Evolutionary conservation across 2,113 vertebrate species (phyloP), one percentile per base, ranked within the genome.

Genomic region (Odocoileus hemionus): DNA sequence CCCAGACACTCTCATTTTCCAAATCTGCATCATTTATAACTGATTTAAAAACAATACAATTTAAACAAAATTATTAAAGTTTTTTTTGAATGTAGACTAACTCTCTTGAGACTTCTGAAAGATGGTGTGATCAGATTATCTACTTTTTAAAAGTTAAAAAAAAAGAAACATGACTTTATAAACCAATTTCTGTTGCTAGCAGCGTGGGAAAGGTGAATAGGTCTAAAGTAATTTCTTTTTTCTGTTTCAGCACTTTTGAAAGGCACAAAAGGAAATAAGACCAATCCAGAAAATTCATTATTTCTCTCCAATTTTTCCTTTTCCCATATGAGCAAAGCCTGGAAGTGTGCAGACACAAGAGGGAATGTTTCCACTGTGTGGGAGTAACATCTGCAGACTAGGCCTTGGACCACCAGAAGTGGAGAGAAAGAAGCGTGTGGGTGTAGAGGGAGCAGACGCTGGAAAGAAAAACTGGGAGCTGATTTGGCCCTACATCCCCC

Each of bases 351-450:
- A 89, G 89, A 96, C 90, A 60, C 95, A 91, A 94, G 67, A 96
- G 97, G 97, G 95, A 97, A 90, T 83, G 97, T 90, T 89, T 97
- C 55, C 89, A 96, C 86, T 96, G 97, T 97, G 97, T 97, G 97
- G 98, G 97, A 97, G 96, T 94, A 97, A 98, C 98, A 98, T 97
- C 98, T 98, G 98, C 92, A 76, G 60, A 36, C 33, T 12, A 33
- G 88, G 13, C 45, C 45, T 17, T 33, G 96, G 96, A 92, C 82
- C 98, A 98, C 96, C 36, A 13, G 30, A 92, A 96, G 70, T 50
- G 57, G 45, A 85, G 91, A 92, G 86, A 54, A 1, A 50, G 47
- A 80, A 91, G 30, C 2, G 0, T 33, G 88, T n/a, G 39, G 76
- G 47, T 92, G 91, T 6, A 92, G 60, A 79, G 87, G 16, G 16